phyloP scores from a whole-genome alignment of 2,888 invertebrate species.

The Camptogramma bilineatum region DNA sequence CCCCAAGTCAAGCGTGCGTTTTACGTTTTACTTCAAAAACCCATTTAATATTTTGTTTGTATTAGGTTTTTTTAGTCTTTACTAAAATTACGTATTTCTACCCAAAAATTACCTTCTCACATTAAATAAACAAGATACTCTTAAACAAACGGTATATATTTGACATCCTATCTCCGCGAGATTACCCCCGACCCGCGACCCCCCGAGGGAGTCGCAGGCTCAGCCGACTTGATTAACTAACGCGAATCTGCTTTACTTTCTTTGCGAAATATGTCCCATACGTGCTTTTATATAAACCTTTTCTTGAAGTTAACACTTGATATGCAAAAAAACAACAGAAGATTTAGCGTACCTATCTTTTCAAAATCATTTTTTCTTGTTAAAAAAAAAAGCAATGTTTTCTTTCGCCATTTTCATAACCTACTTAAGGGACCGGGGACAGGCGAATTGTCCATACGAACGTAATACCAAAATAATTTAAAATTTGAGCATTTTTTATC shows the following conservation, averaged over 20 bases:
- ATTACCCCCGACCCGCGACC: slow-evolving; percentile 5
- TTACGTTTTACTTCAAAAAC: no score
- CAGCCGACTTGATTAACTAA: slow-evolving; percentile 15
- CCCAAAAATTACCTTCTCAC: no score
- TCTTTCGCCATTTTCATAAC: not conserved
- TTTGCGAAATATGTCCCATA: slow-evolving; percentile 2
- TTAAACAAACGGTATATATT: slow-evolving; percentile 6
- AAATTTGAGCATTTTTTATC: no score
- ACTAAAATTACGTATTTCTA: no score
- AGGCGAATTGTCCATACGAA: no score
- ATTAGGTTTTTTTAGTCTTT: no score
- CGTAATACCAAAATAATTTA: no score
- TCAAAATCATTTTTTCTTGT: no score
- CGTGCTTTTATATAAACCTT: not conserved
- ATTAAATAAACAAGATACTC: not conserved
- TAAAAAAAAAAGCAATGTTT: not conserved
- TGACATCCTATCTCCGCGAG: slow-evolving; percentile 3
- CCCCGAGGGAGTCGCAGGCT: slow-evolving; percentile 5
- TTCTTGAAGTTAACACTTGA: not conserved
- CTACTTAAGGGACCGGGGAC: no score
- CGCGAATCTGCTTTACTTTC: slow-evolving; percentile 7
- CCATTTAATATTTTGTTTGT: no score
- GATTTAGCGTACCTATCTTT: no score
- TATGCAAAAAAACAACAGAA: not conserved
- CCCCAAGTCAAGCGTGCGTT: no score